phyloP scores from a whole-genome alignment of 1,140 invertebrate species.

The Bombus soroeensis region DNA sequence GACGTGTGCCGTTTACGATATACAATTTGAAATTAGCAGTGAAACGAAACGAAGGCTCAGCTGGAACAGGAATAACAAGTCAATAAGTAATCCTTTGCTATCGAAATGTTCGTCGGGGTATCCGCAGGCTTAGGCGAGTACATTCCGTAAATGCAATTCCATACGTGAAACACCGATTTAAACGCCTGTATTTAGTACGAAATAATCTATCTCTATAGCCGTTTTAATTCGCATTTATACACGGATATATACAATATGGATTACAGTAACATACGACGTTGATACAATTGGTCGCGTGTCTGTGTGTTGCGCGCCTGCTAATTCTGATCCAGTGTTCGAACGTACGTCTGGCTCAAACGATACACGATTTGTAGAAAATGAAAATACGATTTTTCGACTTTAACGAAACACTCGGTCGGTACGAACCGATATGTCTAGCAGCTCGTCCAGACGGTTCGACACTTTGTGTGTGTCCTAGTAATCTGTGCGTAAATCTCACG shows the following conservation, averaged over 20 bases:
- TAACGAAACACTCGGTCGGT: background rate
- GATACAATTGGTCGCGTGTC: constrained; percentile 20
- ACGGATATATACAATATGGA: constrained; percentile 25
- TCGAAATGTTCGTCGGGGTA: background rate
- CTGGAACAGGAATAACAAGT: constrained; percentile 7
- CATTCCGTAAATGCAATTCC: constrained; percentile 23
- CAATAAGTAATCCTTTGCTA: constrained; percentile 2
- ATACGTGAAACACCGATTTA: constrained; percentile 16
- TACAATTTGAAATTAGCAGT: background rate
- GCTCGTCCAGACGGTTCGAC: background rate
- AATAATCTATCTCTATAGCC: constrained; percentile 27
- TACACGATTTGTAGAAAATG: background rate
- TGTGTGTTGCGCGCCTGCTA: background rate
- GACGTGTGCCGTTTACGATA: background rate
- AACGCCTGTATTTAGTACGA: constrained; percentile 22
- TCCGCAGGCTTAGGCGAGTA: background rate
- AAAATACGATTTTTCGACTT: background rate
- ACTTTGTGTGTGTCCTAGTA: too few species aligned
- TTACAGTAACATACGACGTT: background rate
- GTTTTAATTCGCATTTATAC: constrained; percentile 35
- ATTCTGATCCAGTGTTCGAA: constrained; percentile 1
- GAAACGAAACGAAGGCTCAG: background rate
- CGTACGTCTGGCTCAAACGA: constrained; percentile 7
- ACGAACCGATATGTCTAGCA: background rate
- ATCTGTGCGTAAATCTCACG: too few species aligned